Percentiles rank a stretch among this genome's conserved stretches.
Evolutionary conservation across 1,140 invertebrate species (phyloP).

Genomic region (Atta colombica): DNA sequence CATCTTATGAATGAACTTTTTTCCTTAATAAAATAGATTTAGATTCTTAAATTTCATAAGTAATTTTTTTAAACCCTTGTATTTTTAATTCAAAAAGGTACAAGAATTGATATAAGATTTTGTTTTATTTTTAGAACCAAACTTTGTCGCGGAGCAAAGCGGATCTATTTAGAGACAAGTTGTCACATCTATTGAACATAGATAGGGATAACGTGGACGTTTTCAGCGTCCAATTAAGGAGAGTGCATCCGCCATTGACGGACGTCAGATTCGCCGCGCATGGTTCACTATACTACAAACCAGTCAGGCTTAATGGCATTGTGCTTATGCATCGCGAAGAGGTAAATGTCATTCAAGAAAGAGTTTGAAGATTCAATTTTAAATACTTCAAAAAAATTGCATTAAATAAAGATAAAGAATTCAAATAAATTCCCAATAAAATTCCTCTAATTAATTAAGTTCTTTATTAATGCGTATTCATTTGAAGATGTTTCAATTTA

Average conservation of each 20-base stretch:
- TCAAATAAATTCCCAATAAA: background rate
- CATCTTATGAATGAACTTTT: background rate
- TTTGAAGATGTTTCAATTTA: too few species aligned
- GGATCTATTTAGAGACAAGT: slow-evolving; percentile 95
- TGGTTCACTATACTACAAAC: slow-evolving; percentile 98
- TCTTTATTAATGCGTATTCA: background rate
- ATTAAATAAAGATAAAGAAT: background rate
- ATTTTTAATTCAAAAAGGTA: background rate
- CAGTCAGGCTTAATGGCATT: slow-evolving; percentile 96
- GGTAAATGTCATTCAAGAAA: slow-evolving; percentile 81
- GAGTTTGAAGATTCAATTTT: background rate
- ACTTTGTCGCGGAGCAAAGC: slow-evolving; percentile 94
- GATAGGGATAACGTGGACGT: slow-evolving; percentile 97
- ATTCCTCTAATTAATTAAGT: too few species aligned
- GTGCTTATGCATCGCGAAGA: slow-evolving; percentile 97
- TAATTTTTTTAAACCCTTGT: background rate
- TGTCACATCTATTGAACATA: slow-evolving; percentile 94
- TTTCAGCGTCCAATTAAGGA: slow-evolving; percentile 96
- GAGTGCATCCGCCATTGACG: slow-evolving; percentile 95
- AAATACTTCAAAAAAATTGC: slow-evolving; percentile 13
- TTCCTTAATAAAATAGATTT: background rate
- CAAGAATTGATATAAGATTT: background rate
- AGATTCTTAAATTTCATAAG: background rate
- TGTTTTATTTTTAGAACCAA: slow-evolving; percentile 87
- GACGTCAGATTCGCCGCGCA: slow-evolving; percentile 98